phyloP scores from a whole-genome alignment of 2,888 invertebrate genomes.

The Clanis bilineata region DNA sequence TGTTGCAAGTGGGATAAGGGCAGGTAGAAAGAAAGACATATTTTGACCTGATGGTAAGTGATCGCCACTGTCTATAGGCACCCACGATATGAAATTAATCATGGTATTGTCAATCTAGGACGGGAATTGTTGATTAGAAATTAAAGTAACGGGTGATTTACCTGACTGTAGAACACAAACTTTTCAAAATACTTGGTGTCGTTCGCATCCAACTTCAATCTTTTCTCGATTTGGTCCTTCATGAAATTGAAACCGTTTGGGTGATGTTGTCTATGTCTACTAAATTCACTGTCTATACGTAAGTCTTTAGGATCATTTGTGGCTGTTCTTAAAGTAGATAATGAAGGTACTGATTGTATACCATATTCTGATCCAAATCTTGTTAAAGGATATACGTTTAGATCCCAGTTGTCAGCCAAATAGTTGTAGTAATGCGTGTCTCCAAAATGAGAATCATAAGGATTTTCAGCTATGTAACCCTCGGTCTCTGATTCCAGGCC shows the following conservation, averaged over 20 bases:
- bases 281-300: slow-evolving; percentile 80
- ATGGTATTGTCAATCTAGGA: no score
- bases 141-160: no score
- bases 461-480: slow-evolving; percentile 89
- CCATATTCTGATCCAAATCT: slow-evolving; percentile 98
- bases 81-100: no score
- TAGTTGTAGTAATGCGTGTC: slow-evolving; percentile 97
- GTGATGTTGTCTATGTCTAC: slow-evolving; percentile 93
- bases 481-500: slow-evolving; percentile 88
- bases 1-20: no score
- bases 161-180: slow-evolving; percentile 93
- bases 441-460: slow-evolving; percentile 90
- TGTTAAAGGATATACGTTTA: slow-evolving; percentile 88
- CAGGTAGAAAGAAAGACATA: no score
- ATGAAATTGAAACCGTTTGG: slow-evolving; percentile 87
- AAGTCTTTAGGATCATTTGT: slow-evolving; percentile 78
- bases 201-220: slow-evolving; percentile 82
- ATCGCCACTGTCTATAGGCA: no score
- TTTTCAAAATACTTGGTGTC: slow-evolving; percentile 83
- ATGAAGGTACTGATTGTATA: slow-evolving; percentile 93
- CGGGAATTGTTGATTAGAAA: no score
- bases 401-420: slow-evolving; percentile 89
- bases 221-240: slow-evolving; percentile 81
- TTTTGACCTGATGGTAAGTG: no score
- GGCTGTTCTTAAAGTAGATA: slow-evolving; percentile 85